Percentiles rank a stretch among this genome's conserved stretches.
Evolutionary conservation across 2,113 vertebrate species (phyloP).

Genomic region (Gulo gulo): DNA sequence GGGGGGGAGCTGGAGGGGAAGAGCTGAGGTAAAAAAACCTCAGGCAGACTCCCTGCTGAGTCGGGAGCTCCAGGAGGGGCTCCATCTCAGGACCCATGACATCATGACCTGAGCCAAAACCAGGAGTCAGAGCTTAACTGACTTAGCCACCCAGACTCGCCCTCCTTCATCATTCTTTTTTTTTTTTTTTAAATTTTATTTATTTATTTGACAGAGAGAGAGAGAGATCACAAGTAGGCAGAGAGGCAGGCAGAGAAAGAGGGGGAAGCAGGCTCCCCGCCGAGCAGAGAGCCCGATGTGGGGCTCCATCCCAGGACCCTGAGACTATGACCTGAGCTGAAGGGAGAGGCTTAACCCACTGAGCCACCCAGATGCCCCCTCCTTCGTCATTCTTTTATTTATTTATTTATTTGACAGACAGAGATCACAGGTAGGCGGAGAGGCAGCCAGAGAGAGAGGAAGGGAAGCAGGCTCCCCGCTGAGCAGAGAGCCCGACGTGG

Average conservation of each 20-base stretch:
- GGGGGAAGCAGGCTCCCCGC: not conserved
- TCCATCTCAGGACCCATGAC: not conserved
- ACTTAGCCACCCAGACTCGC: not conserved
- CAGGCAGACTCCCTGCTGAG: not conserved
- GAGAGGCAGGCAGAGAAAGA: too few relatives aligned
- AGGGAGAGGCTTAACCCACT: not conserved
- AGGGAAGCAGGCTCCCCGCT: not conserved
- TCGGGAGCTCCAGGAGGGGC: accelerated
- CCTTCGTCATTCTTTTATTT: not conserved
- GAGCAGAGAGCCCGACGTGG: not conserved
- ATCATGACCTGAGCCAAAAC: not conserved
- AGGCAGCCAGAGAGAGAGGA: too few relatives aligned
- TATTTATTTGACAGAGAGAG: too few relatives aligned
- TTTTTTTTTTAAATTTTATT: too few relatives aligned
- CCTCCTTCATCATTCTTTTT: too few relatives aligned
- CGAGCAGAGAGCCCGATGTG: not conserved
- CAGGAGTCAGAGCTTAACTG: not conserved
- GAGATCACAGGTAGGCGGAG: too few relatives aligned
- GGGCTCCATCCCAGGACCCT: not conserved
- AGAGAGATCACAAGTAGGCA: too few relatives aligned
- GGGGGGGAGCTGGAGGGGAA: too few relatives aligned
- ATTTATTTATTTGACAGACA: too few relatives aligned
- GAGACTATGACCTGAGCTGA: not conserved
- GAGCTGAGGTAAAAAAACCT: not conserved
- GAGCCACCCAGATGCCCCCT: not conserved